Base-by-base conservation (phyloP, 2,113 vertebrate genomes). In the Sula dactylatra region DNA sequence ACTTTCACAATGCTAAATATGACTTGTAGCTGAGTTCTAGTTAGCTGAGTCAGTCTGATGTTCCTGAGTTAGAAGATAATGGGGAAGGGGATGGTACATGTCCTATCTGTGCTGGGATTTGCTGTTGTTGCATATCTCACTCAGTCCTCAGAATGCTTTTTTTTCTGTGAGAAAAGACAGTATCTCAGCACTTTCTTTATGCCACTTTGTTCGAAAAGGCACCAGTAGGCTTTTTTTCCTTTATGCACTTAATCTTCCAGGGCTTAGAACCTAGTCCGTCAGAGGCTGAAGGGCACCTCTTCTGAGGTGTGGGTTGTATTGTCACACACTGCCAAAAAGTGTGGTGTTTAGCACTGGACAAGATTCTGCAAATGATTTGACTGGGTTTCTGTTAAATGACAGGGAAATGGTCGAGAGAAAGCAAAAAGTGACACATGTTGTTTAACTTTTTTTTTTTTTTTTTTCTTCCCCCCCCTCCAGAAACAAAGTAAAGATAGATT, bases 401-500 rank as follows among this genome's bases (percentile, higher is more conserved):
- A 76, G 62, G 49, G 50, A 77, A 87, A 72, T 58, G 14, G 10
- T 71, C 70, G 55, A 88, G 52, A 59, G 15, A 96, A 94, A 71
- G 18, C 24, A 59, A 79, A 83, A 73, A 73, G 13, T 8, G 42
- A 7, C 24, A 38, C 6, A 25, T 3, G 1, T 47, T 44, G 32
- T 77, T 58, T 74, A 89, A 94, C 44, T 32, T 16, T 16, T 47
- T 59, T 52, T 34, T 8, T 58, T 59, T 49, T 32, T 8, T 61
- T 24, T 69, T 59, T 62, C 62, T 65, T 55, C 8, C 7, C 13
- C 7, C 2, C 3, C 5, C 22, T 94, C 74, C 95, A 99, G 99
- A 99, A 99, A 97, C 99, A 99, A 98, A 99, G 99, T 97, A 99
- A 99, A 95, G 99, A 99, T 96, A 99, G 99, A 81, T 99, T 99